These are phyloP conservation scores for Hystrix brachyura DNA, from an alignment of 2,113 vertebrate species.

Conservation along the genomic window DNA sequence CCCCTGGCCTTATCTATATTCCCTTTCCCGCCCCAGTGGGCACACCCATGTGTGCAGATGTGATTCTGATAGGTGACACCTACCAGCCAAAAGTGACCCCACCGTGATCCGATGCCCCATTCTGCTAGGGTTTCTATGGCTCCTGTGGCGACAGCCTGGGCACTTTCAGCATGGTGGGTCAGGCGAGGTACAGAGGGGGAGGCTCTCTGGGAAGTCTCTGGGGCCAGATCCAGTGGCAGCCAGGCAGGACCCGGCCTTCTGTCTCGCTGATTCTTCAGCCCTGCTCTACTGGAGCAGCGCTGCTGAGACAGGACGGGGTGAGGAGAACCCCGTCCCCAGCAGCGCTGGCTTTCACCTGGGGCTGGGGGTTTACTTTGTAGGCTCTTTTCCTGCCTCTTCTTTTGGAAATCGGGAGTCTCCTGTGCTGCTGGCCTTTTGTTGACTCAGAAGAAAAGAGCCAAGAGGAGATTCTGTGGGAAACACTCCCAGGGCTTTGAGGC, in stretches of 20 bases:
- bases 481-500: neutral
- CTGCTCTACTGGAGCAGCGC: neutral
- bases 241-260: neutral
- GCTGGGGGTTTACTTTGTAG: neutral
- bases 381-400: neutral
- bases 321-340: neutral
- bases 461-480: neutral
- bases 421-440: neutral
- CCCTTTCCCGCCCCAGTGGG: neutral
- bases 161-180: neutral
- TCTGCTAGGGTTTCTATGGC: neutral
- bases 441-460: neutral
- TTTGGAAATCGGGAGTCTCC: neutral
- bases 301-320: neutral
- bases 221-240: neutral
- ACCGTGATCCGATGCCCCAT: neutral
- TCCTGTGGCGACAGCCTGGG: neutral
- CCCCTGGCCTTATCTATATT: neutral
- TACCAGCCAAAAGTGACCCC: neutral
- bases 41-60: neutral
- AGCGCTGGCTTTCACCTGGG: neutral
- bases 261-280: neutral
- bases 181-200: neutral
- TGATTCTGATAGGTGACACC: neutral
- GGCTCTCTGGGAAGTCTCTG: constrained; percentile 9